Evolutionary conservation across 2,797 vertebrate genomes (phyloP), one percentile per base, ranked within the genome.

Genomic region (Erithacus rubecula): DNA sequence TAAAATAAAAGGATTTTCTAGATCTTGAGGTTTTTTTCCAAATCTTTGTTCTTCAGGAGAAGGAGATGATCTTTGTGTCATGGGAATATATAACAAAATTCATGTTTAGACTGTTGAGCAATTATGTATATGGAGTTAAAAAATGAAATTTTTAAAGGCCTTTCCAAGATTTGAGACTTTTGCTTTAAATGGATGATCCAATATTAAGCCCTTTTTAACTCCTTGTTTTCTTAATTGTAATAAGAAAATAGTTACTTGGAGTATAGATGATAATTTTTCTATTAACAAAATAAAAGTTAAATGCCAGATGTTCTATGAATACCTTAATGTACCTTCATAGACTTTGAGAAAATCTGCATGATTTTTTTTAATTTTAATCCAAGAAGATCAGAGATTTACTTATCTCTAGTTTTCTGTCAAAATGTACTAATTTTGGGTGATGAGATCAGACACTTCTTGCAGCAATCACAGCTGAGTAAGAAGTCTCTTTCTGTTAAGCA

Each of bases 391-490:
- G 65, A 85, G 26, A 52, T 63, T 34, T 37, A 41, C 7, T 44
- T 70, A 17, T 14, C 4, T 80, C 41, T 58, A 55, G 27, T 64
- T 88, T 86, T 88, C 52, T 86, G 24, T 56, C 49, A 77, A 32
- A 89, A 63, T 63, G 12, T 52, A 41, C 56, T 87, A 16, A 78
- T 55, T 53, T 70, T 20, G 67, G 27, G 23, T 87, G 29, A 27
- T 10, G 15, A 71, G 37, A 58, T 84, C 21, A 76, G 59, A 32
- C 75, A 43, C 59, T 87, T 79, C 60, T 83, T 89, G 34, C 29
- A 94, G 55, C 44, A 82, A 3, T 89, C 58, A 60, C 49, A 88
- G 49, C 69, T 81, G 82, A 77, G 34, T 93, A 83, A 88, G 69
- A 82, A 77, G 72, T 75, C 7, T 30, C 32, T 94, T 83, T 74